Evolutionary conservation across 2,113 vertebrate genomes (phyloP), one percentile per base, ranked within the genome.

Genomic region (Sylvietta virens): DNA sequence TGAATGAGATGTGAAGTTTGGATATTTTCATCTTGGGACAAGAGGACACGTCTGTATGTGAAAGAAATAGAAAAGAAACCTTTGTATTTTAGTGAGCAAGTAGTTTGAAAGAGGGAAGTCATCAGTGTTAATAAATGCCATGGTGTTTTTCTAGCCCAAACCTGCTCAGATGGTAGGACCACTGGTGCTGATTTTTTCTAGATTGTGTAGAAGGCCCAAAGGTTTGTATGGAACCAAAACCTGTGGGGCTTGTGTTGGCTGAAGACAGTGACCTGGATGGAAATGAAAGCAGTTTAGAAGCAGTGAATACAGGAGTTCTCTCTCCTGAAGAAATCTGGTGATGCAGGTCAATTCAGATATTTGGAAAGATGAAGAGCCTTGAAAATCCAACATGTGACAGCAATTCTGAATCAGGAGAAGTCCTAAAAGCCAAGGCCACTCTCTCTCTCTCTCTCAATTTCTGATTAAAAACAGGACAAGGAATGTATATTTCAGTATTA

Each of bases 381-480:
- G 35, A 90, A 94, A 95, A 85, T 81, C 54, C 51, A 69, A 47
- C 53, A 44, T 42, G 77, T 82, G 94, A 85, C 71, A 92, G 78
- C 42, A 64, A 3, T 78, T 86, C 54, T 89, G 69, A 91, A 95
- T 64, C 28, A 54, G 65, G 54, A 72, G 84, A 65, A 94, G 60
- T 78, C 79, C 39, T 82, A 58, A 76, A 93, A 81, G 39, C 74
- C 58, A 65, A 42, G 50, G 20, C 73, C 84, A 13, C 44, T 64
- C 50, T 91, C 48, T 54, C 48, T 54, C 48, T 47, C 40, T 37
- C 37, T 69, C 79, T 48, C 64, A 62, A 30, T 28, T 60, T 6
- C 3, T 86, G 64, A 80, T 93, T 96, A 71, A 86, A 88, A 97
- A 44, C 79, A 78, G 82, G 42, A 88, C 80, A 67, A 87, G 51